These are phyloP conservation scores for Brotogeris chrysoptera DNA, from an alignment of 2,797 vertebrate species.

Conservation along the genomic window DNA sequence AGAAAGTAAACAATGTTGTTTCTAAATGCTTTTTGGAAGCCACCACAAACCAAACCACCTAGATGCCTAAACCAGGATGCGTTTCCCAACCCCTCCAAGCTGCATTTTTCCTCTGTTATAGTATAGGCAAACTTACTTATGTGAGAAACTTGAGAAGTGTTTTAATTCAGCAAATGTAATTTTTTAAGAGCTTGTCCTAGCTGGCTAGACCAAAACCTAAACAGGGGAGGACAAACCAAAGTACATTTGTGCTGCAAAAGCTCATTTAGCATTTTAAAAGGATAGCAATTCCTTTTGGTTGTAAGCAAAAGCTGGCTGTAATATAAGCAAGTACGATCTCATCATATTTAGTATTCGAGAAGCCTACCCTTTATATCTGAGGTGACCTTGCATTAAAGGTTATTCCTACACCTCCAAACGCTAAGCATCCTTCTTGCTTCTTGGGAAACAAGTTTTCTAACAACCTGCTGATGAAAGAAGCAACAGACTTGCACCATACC, in stretches of 20 bases:
- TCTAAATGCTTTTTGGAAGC: not conserved
- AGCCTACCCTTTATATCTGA: not conserved
- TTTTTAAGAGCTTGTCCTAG: not conserved
- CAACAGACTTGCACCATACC: slow-evolving; percentile 74
- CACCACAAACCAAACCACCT: not conserved
- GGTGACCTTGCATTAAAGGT: not conserved
- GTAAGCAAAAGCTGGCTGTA: not conserved
- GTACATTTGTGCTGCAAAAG: not conserved
- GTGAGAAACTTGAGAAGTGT: not conserved
- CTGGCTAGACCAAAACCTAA: not conserved
- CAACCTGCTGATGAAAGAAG: not conserved
- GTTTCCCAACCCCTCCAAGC: not conserved
- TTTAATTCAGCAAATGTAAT: not conserved
- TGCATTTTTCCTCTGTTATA: not conserved
- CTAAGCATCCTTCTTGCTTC: not conserved
- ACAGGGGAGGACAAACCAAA: not conserved
- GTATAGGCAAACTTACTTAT: not conserved
- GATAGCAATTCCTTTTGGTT: not conserved
- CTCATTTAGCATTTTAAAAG: not conserved
- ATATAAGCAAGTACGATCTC: not conserved
- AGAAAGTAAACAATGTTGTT: slow-evolving; percentile 2
- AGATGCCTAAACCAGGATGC: not conserved
- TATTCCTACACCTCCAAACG: not conserved
- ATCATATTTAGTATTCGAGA: not conserved
- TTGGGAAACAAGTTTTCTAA: not conserved